Evolutionary conservation across 2,797 vertebrate species (phyloP), one percentile per base, ranked within the genome.

Genomic region (Salmo trutta): DNA sequence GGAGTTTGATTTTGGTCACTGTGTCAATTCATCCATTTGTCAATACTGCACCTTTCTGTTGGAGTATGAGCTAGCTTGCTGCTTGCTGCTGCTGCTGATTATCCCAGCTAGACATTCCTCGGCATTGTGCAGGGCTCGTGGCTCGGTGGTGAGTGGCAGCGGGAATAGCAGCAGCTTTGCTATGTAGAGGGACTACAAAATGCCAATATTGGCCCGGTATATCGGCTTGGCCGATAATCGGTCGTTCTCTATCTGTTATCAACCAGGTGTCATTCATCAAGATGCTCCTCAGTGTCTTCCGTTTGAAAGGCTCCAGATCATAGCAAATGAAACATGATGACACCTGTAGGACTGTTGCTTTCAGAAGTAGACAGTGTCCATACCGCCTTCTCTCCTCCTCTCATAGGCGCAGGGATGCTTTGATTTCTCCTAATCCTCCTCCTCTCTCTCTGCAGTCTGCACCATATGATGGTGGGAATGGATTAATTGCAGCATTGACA

Each of bases 401-500:
- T 73, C 53, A 5, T 5, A 33, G 69, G 69, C 72, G 79, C 51
- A 5, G 81, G 75, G 81, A 85, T 81, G 75, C 70, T 83, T 82
- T 75, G 76, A 78, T 87, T 85, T 78, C 53, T 47, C 77, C 14
- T 83, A 81, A 85, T 84, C 76, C 77, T 21, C 69, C 47, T 33
- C 72, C 17, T 79, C 24, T 29, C 65, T 79, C 79, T 81, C 33
- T 65, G 41, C 79, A 56, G 76, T 78, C 71, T 77, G 86, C 85
- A 81, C 73, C 78, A 36, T 68, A 68, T 78, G 68, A 84, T 79
- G 75, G 16, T 77, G 59, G 64, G 74, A 83, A 66, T 54, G 19
- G 85, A 91, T 90, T 89, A 88, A 88, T 87, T 81, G 77, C 74
- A 84, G 68, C 77, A 83, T 52, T 80, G 77, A 88, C 81, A 78